Base-by-base conservation (phyloP, 2,888 invertebrate genomes). In the Spisula subtruncata region DNA sequence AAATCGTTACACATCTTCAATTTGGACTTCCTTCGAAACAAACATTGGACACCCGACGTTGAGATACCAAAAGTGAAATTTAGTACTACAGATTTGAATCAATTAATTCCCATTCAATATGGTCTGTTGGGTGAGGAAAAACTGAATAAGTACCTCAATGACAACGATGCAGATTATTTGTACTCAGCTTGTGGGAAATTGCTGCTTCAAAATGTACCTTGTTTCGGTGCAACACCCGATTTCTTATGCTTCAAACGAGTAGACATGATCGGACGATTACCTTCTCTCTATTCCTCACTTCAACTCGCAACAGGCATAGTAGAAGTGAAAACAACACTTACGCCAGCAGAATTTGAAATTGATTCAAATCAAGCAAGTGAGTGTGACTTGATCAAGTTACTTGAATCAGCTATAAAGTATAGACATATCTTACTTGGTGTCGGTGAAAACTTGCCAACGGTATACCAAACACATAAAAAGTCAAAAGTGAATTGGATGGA, bases 201-300 rank as follows among this genome's bases (percentile, higher is more conserved):
- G 10, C n/a, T 82, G 8, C 51, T 82, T 4, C 54, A 82, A 6
- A 82, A 54, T 14, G 29, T 82, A 56, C 82, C 82, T 2, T 82
- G 82, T 56, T n/a, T 82, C 14, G 82, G 46, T 0, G 51, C 82
- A 32, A 82, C 82, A 14, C 82, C 82, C 16, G 82, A 82, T 82
- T 82, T 25, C 56, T 25, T 82, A 32, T 18, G 25, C 4, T 82
- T 82, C 20, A 32, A 82, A 2, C 54, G 35, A 16, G 25, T 51
- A 14, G 16, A 14, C 16, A 14, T 56, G 0, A 1, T 10, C 2
- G 56, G 51, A 18, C 56, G 56, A n/a, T n/a, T 56, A 14, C 29
- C 82, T 2, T 54, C 18, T 1, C 32, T 82, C 29, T 82, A 82
- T 48, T 48, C 48, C 6, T 82, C 32, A 32, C n/a, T 82, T 4